A percentile compares a stretch with the other conserved stretches of the same genome.
These are phyloP conservation scores for Pelosia muscerda DNA, from an alignment of 2,888 invertebrate genomes.

Conservation along the genomic window DNA sequence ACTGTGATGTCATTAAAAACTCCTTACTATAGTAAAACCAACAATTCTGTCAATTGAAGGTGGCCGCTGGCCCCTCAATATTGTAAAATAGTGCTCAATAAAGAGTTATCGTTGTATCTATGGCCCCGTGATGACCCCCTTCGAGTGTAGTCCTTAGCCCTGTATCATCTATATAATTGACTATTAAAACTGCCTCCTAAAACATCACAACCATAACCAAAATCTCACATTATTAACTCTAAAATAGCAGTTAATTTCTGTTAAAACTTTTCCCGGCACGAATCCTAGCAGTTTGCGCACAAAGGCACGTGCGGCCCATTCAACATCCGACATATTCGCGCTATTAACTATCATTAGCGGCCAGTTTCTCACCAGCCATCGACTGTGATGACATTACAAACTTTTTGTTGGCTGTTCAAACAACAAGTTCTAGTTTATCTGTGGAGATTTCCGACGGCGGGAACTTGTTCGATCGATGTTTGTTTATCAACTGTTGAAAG, in stretches of 20 bases:
- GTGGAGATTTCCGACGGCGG: slow-evolving; percentile 8
- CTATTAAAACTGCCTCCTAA: neutral
- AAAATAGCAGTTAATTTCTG: neutral
- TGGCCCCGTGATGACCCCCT: no score
- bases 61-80: no score
- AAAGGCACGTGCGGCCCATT: slow-evolving; percentile 17
- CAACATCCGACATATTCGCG: slow-evolving; percentile 29
- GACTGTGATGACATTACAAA: slow-evolving; percentile 42
- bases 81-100: no score
- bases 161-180: neutral
- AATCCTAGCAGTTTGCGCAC: neutral
- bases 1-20: neutral
- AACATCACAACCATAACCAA: neutral
- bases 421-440: slow-evolving; percentile 15
- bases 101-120: no score
- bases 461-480: slow-evolving; percentile 14
- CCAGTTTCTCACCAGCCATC: slow-evolving; percentile 34
- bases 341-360: slow-evolving; percentile 40
- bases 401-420: slow-evolving; percentile 26
- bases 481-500: slow-evolving; percentile 1
- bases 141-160: neutral
- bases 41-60: no score
- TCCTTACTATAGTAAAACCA: no score
- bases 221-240: neutral
- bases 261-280: neutral